Base-by-base conservation (phyloP, 2,888 invertebrate genomes). In the Geotrupes spiniger region DNA sequence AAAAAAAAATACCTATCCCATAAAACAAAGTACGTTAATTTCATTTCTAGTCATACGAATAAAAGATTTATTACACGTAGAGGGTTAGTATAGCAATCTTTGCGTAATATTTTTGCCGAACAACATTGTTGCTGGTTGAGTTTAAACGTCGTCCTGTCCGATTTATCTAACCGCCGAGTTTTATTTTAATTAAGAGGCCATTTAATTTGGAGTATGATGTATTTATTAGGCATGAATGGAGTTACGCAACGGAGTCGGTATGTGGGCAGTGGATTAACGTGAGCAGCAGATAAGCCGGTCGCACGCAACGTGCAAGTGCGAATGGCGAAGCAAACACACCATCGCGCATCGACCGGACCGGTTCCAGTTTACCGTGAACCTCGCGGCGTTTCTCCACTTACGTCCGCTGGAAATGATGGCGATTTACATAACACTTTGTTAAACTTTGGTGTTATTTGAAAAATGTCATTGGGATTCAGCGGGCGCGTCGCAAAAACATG, bases 291-390 rank as follows among this genome's bases (percentile, higher is more conserved):
- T 63, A 62, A 63, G 58, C 57, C 51, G 57, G 55, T 52, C 57
- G 52, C 59, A 58, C 57, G 55, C 61, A 58, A 56, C 46, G 42
- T 40, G 46, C 42, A 51, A 56, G 53, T 55, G 45, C 43, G 49
- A 53, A 52, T 54, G 57, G 55, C 51, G 58, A 59, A 60, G 54
- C 53, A 51, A 52, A 12, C 33, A 15, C 12, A 12, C 33, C 14
- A 33, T 33, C n/a, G n/a, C n/a, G n/a, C n/a, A n/a, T n/a, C 33
- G 33, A 33, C 12, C 42, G 48, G 60, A 63, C 63, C 58, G 60
- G 63, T 62, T 62, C 62, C 61, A 55, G 63, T 55, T 63, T 59
- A 53, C 61, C 63, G 54, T 62, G 63, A 64, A 63, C 63, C 57
- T 59, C 57, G 49, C 46, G n/a, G 26, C 38, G 36, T 12, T 44